Base-by-base conservation (phyloP, 1,140 invertebrate species). In the Trichoplusia ni region DNA sequence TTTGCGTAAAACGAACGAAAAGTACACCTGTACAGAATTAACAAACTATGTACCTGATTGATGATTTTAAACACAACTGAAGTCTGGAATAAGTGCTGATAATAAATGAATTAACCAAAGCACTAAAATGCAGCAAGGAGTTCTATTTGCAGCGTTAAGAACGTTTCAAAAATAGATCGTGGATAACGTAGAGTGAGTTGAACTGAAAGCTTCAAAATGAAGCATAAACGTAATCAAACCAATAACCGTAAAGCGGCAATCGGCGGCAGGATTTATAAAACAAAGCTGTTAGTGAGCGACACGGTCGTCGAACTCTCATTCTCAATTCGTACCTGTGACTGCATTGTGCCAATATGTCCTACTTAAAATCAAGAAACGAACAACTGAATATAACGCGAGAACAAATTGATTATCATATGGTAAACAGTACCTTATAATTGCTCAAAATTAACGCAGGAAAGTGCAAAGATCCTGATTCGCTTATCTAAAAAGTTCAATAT, bases 401-500 rank as follows among this genome's bases (percentile, higher is more conserved):
- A n/a, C n/a, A n/a, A n/a, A n/a, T 58, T 56, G 44, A 59, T 33
- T 27, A 60, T 40, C 42, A 53, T 78, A 72, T 73, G 61, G 66
- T 64, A 71, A 67, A 71, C n/a, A 69, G 68, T 77, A 74, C 67
- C 70, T 67, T 69, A 73, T 78, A 75, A 80, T 79, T 74, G 66
- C 60, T 75, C 29, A 79, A 79, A 77, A 69, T 75, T 84, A 83
- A 83, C 81, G 73, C 73, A 64, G 66, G 69, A 81, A 81, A 83
- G 80, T 77, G 84, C 81, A 87, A 87, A 87, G 84, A 87, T 87
- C 83, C 37, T 81, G 73, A 66, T 64, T 73, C 58, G 49, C 65
- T 85, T 86, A 86, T 87, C 84, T 72, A 13, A 8, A 51, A 71
- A 65, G 71, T 42, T 83, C 72, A 86, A 86, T 84, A 84, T 87